Conservation (phyloP, 2,797 vertebrate species). For the Anomalospiza imberbis region DNA sequence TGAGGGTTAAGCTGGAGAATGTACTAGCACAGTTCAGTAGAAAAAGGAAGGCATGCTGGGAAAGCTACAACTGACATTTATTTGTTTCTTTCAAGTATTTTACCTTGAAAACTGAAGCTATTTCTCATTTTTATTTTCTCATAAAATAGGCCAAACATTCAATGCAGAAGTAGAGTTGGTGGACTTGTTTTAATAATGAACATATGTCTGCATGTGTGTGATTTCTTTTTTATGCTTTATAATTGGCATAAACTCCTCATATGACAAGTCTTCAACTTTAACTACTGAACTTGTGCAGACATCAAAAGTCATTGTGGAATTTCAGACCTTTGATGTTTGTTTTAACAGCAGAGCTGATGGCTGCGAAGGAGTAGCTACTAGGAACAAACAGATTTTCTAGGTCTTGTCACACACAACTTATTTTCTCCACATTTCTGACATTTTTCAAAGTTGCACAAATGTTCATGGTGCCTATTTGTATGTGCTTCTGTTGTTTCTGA, state of each 20-base stretch:
- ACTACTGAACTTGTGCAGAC: slow-evolving; percentile 27
- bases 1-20: slow-evolving; percentile 17
- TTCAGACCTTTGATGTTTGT: slow-evolving; percentile 61
- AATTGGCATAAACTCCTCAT: slow-evolving; percentile 49
- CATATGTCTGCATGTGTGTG: slow-evolving; percentile 13
- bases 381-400: slow-evolving; percentile 59
- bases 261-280: slow-evolving; percentile 55
- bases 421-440: slow-evolving; percentile 38
- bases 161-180: neutral
- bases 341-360: slow-evolving; percentile 45
- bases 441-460: slow-evolving; percentile 29
- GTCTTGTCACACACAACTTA: slow-evolving; percentile 37
- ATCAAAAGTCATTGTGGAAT: slow-evolving; percentile 62
- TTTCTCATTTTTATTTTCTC: slow-evolving; percentile 51
- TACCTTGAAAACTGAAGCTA: slow-evolving; percentile 30
- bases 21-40: neutral
- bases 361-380: slow-evolving; percentile 48
- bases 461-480: neutral
- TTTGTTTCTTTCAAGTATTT: slow-evolving; percentile 31
- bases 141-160: slow-evolving; percentile 20
- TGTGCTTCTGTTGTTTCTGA: neutral
- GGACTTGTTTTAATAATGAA: slow-evolving; percentile 37
- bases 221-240: slow-evolving; percentile 43
- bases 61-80: neutral
- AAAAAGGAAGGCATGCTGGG: neutral